Evolutionary conservation across 2,113 vertebrate species (phyloP), one percentile per base, ranked within the genome.

Genomic region (Brachyhypopomus gauderio): DNA sequence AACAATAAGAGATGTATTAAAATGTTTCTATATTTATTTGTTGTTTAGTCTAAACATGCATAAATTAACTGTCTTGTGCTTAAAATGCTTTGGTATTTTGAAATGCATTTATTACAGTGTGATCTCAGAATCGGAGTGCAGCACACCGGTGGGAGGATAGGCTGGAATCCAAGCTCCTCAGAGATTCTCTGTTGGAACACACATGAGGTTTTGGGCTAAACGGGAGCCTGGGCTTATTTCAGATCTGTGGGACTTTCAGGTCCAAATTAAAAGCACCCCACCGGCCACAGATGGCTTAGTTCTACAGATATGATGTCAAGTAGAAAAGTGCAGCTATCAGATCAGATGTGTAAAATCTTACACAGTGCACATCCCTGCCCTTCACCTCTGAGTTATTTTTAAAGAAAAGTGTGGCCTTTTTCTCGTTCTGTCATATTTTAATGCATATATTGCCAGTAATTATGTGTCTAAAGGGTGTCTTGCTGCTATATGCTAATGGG

Each of bases 181-280:
- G 56, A 48, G 66, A 64, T 41, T 64, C 38, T 19, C 7, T 70
- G 45, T 75, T 55, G 27, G 34, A 84, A 70, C 59, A 73, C 60
- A 81, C 19, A 45, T n/a, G 59, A 36, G 45, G 70, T 73, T 52
- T 73, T 48, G 66, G 55, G 67, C 56, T 69, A 62, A 75, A 78
- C 30, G 75, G 25, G 22, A 58, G 58, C 62, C 36, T 30, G 48
- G 48, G 70, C 76, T 75, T 78, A 62, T 77, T 75, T 81, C 38
- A 78, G 77, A 85, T 85, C 83, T 52, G 8, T 5, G 52, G 25
- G 63, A 72, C 38, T 78, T 78, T 75, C 30, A n/a, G 59, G 77
- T 82, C 52, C 72, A 38, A 72, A 85, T 78, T 81, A 82, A 85
- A 85, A 78, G 83, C 71, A 73, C 78, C 76, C 77, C 41, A 80